phyloP scores from a whole-genome alignment of 2,113 vertebrate species.

The Bambusicola thoracicus region DNA sequence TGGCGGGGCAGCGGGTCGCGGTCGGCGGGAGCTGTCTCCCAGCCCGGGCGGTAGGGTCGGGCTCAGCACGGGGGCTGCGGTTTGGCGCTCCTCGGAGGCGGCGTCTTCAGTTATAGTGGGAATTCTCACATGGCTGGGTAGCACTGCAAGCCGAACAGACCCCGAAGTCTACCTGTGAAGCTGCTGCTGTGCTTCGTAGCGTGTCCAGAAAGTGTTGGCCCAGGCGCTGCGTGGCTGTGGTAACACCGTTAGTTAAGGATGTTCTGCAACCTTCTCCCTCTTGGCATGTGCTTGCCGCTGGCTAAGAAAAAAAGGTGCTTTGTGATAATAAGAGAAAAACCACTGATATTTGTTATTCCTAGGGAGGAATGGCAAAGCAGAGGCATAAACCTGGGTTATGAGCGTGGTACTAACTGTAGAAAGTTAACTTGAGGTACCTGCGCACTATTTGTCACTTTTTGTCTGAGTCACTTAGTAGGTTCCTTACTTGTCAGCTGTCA shows the following conservation, averaged over 20 bases:
- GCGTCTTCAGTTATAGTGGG: background rate
- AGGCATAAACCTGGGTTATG: accelerated
- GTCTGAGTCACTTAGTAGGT: background rate
- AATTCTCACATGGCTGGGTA: background rate
- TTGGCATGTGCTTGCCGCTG: background rate
- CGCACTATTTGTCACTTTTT: background rate
- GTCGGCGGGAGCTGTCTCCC: too few species aligned
- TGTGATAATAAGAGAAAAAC: background rate
- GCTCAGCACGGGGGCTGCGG: accelerated
- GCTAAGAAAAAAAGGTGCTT: background rate
- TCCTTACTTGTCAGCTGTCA: background rate
- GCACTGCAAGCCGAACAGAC: background rate
- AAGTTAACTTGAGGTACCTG: background rate
- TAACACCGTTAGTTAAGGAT: accelerated
- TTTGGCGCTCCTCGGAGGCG: accelerated
- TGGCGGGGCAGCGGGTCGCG: too few species aligned
- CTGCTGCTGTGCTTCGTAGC: background rate
- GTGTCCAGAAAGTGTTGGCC: accelerated
- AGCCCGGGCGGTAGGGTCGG: too few species aligned
- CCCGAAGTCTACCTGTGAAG: background rate
- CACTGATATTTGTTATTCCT: accelerated
- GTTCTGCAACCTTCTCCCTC: background rate
- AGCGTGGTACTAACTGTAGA: accelerated
- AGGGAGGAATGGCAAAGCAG: too few species aligned
- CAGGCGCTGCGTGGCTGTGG: accelerated